These are phyloP conservation scores for Troides oblongomaculatus DNA, from an alignment of 2,888 invertebrate genomes.

Conservation along the genomic window DNA sequence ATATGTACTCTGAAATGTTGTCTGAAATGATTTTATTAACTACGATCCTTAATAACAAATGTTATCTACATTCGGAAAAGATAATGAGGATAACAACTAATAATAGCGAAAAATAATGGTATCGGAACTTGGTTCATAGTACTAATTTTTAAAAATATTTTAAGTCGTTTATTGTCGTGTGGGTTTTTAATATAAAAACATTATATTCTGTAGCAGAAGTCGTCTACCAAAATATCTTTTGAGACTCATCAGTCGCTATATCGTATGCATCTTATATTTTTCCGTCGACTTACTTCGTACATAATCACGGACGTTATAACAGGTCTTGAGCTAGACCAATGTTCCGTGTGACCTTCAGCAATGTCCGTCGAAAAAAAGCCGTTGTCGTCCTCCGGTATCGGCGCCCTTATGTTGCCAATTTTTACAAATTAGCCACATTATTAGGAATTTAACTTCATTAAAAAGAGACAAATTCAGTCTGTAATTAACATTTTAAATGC, in stretches of 20 bases:
- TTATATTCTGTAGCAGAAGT: too few relatives aligned
- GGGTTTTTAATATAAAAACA: too few relatives aligned
- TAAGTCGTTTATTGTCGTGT: too few relatives aligned
- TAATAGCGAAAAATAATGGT: too few relatives aligned
- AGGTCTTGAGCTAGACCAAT: conserved; percentile 54
- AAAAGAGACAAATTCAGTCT: not conserved
- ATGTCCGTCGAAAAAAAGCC: conserved; percentile 59
- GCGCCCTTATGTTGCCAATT: conserved; percentile 6
- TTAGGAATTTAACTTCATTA: not conserved
- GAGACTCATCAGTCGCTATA: conserved; percentile 4
- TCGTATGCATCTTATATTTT: conserved; percentile 26
- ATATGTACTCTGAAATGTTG: too few relatives aligned
- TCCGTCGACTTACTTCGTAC: conserved; percentile 52
- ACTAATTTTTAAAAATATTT: too few relatives aligned
- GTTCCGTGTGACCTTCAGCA: conserved; percentile 68
- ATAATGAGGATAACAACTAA: too few relatives aligned
- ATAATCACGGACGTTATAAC: conserved; percentile 51
- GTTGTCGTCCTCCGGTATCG: conserved; percentile 47
- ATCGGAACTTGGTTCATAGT: too few relatives aligned
- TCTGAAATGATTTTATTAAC: too few relatives aligned
- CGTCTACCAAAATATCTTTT: not conserved
- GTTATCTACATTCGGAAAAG: too few relatives aligned
- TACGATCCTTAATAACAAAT: too few relatives aligned
- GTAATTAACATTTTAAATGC: not conserved
- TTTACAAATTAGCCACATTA: conserved; percentile 2